These are phyloP conservation scores for Gephyroberyx darwinii DNA, from an alignment of 2,797 vertebrate genomes.

Conservation along the genomic window DNA sequence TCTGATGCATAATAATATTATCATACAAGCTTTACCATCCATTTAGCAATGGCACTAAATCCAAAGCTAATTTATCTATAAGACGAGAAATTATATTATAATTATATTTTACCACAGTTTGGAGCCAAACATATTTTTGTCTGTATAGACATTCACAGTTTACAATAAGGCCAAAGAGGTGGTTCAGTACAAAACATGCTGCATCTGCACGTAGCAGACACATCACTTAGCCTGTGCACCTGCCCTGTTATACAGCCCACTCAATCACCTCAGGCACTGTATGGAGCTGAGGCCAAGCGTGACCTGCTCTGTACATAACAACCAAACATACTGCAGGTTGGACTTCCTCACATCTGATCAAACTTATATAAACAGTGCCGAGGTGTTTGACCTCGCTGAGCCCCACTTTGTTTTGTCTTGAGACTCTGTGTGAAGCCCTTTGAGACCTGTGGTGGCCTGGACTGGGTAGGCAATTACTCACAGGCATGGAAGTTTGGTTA, in stretches of 20 bases:
- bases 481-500: slow-evolving; percentile 17
- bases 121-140: slow-evolving; percentile 28
- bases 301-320: slow-evolving; percentile 73
- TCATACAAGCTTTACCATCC: not conserved
- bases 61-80: not conserved
- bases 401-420: slow-evolving; percentile 14
- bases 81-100: not conserved
- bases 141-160: slow-evolving; percentile 59
- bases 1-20: not conserved
- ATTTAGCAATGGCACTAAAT: slow-evolving; percentile 23
- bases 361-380: slow-evolving; percentile 65
- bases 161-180: slow-evolving; percentile 26
- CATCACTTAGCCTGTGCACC: slow-evolving; percentile 69
- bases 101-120: not conserved
- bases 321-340: slow-evolving; percentile 60
- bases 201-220: slow-evolving; percentile 71
- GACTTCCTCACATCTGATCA: slow-evolving; percentile 62
- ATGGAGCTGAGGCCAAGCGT: slow-evolving; percentile 71
- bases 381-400: slow-evolving; percentile 42
- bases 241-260: slow-evolving; percentile 65
- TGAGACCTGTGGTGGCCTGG: not conserved
- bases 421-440: slow-evolving; percentile 15
- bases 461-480: slow-evolving; percentile 8
- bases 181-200: slow-evolving; percentile 44
- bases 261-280: slow-evolving; percentile 53